Conservation (phyloP, 2,113 vertebrate genomes). For the Martes martes region DNA sequence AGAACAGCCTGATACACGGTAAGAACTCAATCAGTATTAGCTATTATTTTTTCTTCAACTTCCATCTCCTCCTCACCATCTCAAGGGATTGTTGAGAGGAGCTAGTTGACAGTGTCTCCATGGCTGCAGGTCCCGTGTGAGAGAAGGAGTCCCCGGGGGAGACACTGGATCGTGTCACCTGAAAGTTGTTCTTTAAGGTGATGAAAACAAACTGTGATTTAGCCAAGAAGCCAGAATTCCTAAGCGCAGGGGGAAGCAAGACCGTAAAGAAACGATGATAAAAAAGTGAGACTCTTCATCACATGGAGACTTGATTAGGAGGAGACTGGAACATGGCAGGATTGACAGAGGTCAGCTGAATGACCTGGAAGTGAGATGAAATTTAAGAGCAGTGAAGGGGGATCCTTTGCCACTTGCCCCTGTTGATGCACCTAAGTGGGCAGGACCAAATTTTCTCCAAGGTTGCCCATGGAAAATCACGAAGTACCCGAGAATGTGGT, state of each 20-base stretch:
- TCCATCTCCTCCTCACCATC: neutral
- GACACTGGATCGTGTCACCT: neutral
- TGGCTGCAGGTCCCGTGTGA: neutral
- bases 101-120: neutral
- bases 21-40: neutral
- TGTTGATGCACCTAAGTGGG: neutral
- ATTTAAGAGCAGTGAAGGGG: neutral
- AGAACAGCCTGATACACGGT: neutral
- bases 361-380: neutral
- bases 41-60: neutral
- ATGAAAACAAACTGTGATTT: neutral
- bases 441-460: neutral
- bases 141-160: neutral
- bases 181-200: neutral
- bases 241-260: neutral
- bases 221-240: neutral
- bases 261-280: neutral
- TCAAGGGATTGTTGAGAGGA: neutral
- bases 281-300: neutral
- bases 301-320: neutral
- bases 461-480: neutral
- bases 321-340: neutral
- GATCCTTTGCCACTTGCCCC: neutral
- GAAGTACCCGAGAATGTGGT: neutral
- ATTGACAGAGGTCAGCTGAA: neutral